These are phyloP conservation scores for Montipora capricornis DNA, from an alignment of 64 coral and sea anemone species.

Conservation along the genomic window DNA sequence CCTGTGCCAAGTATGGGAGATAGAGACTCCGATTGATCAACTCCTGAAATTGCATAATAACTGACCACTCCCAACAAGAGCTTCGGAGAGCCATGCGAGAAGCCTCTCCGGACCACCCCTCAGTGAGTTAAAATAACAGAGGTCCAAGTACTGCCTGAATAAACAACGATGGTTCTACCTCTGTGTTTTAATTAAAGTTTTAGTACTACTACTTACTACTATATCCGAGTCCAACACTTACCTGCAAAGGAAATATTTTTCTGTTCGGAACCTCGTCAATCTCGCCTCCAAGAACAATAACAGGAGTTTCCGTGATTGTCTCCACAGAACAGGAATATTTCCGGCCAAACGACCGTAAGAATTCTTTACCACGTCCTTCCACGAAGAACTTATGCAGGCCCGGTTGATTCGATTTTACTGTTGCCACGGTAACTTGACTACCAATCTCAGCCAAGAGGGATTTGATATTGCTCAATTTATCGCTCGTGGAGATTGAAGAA, in stretches of 20 bases:
- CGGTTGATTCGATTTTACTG: slow-evolving; percentile 1
- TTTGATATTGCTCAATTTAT: background rate
- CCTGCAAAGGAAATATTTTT: background rate
- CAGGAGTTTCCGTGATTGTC: background rate
- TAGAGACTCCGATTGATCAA: no score
- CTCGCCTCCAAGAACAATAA: background rate
- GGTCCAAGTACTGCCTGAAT: no score
- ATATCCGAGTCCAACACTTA: background rate
- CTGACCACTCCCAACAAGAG: no score
- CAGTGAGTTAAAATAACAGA: no score
- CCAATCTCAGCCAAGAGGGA: background rate
- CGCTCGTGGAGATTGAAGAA: background rate
- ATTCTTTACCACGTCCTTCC: background rate
- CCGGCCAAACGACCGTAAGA: background rate
- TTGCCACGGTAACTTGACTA: background rate
- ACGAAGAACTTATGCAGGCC: slow-evolving; percentile 13
- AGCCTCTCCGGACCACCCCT: no score
- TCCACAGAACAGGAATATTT: slow-evolving; percentile 3
- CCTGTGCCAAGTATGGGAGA: no score
- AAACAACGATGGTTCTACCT: no score
- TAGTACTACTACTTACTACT: no score
- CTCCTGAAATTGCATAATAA: no score
- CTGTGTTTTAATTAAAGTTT: no score
- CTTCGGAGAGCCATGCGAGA: no score
- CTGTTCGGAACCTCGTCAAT: background rate